Conservation (phyloP, 2,797 vertebrate genomes). For the Phoeniculus purpureus region DNA sequence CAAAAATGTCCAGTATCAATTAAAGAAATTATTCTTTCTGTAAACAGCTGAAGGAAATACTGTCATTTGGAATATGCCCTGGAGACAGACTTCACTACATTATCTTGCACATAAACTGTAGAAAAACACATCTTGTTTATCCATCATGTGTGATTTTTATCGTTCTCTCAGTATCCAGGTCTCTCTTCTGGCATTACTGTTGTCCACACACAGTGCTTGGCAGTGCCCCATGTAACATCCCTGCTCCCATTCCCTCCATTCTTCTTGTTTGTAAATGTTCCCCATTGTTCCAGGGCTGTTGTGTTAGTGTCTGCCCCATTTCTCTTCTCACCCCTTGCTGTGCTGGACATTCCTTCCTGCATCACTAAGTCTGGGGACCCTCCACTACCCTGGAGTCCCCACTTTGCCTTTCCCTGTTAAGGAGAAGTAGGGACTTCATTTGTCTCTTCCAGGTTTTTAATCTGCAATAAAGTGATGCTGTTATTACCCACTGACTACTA, state of each 20-base stretch:
- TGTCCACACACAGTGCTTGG: not conserved
- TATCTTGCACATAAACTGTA: not conserved
- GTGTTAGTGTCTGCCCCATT: not conserved
- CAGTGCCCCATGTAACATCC: not conserved
- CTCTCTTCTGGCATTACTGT: not conserved
- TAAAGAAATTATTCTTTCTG: not conserved
- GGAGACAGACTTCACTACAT: not conserved
- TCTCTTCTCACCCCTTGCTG: no score
- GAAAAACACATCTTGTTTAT: not conserved
- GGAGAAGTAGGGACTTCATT: not conserved
- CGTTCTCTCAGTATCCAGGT: not conserved
- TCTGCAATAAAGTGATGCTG: not conserved
- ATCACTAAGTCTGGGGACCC: not conserved
- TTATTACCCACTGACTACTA: not conserved
- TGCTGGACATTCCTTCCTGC: not conserved
- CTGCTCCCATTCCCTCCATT: not conserved
- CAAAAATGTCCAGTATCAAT: not conserved
- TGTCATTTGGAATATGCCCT: not conserved
- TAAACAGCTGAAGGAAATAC: not conserved
- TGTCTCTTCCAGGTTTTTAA: not conserved
- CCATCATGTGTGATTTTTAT: not conserved
- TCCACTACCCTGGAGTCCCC: fast-evolving
- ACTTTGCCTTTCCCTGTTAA: not conserved
- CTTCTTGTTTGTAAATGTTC: not conserved
- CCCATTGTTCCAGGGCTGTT: not conserved